Base-by-base conservation (phyloP, 2,797 vertebrate genomes). In the Antrozous pallidus region DNA sequence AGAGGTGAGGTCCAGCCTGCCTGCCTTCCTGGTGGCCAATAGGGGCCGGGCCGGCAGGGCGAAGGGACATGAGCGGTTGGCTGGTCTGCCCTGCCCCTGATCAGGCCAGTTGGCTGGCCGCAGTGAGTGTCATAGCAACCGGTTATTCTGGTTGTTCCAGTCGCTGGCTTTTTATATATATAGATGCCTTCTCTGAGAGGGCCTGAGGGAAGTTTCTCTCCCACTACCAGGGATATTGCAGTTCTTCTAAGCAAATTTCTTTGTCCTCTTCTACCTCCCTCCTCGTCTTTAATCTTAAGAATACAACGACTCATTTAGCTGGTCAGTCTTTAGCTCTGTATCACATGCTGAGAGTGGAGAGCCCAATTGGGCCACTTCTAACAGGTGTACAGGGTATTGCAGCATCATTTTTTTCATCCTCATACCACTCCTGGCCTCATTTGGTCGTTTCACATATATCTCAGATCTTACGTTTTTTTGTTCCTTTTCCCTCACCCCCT, bases 301-400 rank as follows among this genome's bases (percentile, higher is more conserved):
- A 81, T 54, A 58, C 0, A 0, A 17, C 81, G 86, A 94, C 93
- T 94, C 93, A 78, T 94, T 87, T 70, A 94, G 74, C 79, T 20
- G 47, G 33, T 82, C 63, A 85, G 90, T 20, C 67, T 69, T 94
- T 89, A 78, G 83, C 58, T 79, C 40, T 63, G 18, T 11, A 33
- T 79, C 75, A 36, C 2, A 8, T 77, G 31, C 74, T 0, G 0
- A 56, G 42, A 67, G n/a, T 24, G 93, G 20, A 79, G 77, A 58
- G 31, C 71, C 56, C 16, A 69, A 61, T 9, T n/a, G 71, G 45
- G 56, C 71, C 1, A 1, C 73, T 93, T 73, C 70, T 84, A 40
- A n/a, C 24, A 61, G 92, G 47, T 13, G 22, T 51, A 40, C n/a
- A 77, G 22, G 31, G 42, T 67, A 63, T 22, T 63, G 20, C 38